A percentile compares a stretch with the other conserved stretches of the same genome.
phyloP scores from a whole-genome alignment of 2,113 vertebrate genomes.

The Cricetomys ansorgei region DNA sequence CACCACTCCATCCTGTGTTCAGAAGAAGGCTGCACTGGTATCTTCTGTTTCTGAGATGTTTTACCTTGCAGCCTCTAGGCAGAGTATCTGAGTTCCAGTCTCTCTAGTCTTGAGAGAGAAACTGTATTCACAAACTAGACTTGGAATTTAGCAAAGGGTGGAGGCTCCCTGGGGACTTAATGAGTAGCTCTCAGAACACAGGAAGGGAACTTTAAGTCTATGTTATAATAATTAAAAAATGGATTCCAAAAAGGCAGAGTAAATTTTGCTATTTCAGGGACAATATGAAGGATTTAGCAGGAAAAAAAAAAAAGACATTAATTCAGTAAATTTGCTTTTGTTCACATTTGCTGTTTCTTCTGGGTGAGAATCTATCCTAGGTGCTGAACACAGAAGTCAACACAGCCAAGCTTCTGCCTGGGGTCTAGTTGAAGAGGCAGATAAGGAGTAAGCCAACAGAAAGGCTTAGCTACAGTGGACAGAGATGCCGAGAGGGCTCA shows the following conservation, averaged over 20 bases:
- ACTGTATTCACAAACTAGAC: not conserved
- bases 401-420: not conserved
- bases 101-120: not conserved
- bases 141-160: not conserved
- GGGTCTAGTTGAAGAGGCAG: not conserved
- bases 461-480: not conserved
- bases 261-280: not conserved
- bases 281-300: not conserved
- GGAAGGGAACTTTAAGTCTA: not conserved
- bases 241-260: not conserved
- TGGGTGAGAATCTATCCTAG: not conserved
- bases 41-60: constrained; percentile 15
- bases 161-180: not conserved
- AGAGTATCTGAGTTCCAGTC: constrained; percentile 53
- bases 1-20: not conserved
- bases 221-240: not conserved
- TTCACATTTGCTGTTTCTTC: not conserved
- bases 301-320: not conserved
- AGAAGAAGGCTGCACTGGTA: not conserved
- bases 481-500: not conserved
- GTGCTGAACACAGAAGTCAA: not conserved
- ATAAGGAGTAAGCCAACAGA: not conserved
- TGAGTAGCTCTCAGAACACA: not conserved
- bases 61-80: constrained; percentile 58
- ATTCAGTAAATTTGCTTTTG: not conserved